Conservation (phyloP, 2,888 invertebrate species). For the Prenolepis imparis region DNA sequence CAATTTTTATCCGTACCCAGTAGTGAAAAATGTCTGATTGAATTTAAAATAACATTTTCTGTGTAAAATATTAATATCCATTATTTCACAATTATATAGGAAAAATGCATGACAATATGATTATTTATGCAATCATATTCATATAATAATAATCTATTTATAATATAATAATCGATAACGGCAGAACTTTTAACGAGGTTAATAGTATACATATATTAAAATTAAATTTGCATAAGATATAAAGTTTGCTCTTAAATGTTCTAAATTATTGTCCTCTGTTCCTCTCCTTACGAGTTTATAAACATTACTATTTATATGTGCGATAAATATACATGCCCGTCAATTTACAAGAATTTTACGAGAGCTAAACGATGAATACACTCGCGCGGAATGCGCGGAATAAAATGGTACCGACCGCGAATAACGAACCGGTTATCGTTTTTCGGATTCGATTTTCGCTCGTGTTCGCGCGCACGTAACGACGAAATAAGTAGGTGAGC, state of each 20-base stretch:
- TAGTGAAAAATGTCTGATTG: neutral
- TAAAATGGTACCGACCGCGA: neutral
- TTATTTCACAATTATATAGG: neutral
- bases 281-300: neutral
- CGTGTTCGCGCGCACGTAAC: constrained; percentile 14
- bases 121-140: neutral
- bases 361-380: neutral
- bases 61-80: neutral
- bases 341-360: constrained; percentile 5
- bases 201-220: neutral
- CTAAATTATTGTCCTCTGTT: neutral
- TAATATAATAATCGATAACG: neutral
- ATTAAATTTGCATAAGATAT: neutral
- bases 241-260: neutral
- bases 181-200: neutral
- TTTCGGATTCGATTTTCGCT: constrained; percentile 8
- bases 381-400: neutral
- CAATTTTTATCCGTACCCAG: neutral
- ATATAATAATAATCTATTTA: constrained; percentile 7
- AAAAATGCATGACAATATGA: neutral
- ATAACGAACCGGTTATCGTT: constrained; percentile 9
- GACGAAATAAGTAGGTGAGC: constrained; percentile 36
- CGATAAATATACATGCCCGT: neutral
- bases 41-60: neutral
- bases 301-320: neutral